Conservation (phyloP, 2,888 invertebrate genomes). For the Limulus polyphemus region DNA sequence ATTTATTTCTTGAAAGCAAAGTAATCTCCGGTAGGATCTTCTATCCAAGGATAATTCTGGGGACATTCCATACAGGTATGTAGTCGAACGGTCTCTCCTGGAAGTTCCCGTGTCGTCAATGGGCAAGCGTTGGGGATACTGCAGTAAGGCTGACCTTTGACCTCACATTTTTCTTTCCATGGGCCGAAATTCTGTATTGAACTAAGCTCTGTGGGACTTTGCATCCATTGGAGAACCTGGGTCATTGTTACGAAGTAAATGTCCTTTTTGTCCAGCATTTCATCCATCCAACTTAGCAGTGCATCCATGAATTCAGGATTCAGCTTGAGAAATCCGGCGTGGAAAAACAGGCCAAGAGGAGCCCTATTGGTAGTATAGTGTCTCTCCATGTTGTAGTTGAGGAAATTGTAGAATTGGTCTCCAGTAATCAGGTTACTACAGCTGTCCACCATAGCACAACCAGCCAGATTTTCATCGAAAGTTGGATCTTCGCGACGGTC, state of each 20-base stretch:
- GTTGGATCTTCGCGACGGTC: constrained; percentile 86
- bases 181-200: constrained; percentile 85
- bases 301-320: constrained; percentile 84
- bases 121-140: constrained; percentile 85
- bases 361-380: constrained; percentile 85
- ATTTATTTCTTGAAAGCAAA: constrained; percentile 40
- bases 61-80: constrained; percentile 88
- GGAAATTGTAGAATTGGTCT: constrained; percentile 86
- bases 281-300: constrained; percentile 86
- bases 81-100: constrained; percentile 83
- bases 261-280: constrained; percentile 72
- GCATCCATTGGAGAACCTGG: constrained; percentile 67
- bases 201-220: constrained; percentile 68
- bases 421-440: constrained; percentile 84
- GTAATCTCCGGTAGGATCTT: constrained; percentile 79
- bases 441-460: constrained; percentile 89
- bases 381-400: constrained; percentile 83
- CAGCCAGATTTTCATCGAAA: constrained; percentile 77
- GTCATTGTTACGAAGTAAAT: constrained; percentile 92
- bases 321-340: constrained; percentile 84
- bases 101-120: constrained; percentile 79
- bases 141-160: constrained; percentile 68
- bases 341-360: constrained; percentile 79
- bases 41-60: constrained; percentile 87
- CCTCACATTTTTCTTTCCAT: constrained; percentile 71